Percentiles rank a stretch among this genome's conserved stretches.
phyloP scores from a whole-genome alignment of 2,888 invertebrate genomes.

The Himalopsyche tibetana region DNA sequence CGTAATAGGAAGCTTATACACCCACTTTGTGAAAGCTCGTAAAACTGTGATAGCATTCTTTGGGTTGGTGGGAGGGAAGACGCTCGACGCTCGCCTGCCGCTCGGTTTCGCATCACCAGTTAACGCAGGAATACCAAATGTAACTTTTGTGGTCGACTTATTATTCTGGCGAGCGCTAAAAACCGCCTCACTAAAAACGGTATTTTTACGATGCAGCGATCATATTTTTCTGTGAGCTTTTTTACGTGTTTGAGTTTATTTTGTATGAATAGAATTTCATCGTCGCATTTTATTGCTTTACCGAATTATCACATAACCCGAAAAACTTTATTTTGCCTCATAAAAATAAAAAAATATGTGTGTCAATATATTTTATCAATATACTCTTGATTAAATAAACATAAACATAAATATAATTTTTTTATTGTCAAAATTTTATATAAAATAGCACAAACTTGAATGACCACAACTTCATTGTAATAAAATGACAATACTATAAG shows the following conservation, averaged over 20 bases:
- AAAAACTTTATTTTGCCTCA: background rate
- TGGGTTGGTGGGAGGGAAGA: background rate
- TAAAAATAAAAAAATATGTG: background rate
- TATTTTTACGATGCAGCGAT: constrained; percentile 27
- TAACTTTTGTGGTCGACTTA: background rate
- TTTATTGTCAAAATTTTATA: too few relatives aligned
- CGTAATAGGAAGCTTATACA: constrained; percentile 17
- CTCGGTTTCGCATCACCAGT: background rate
- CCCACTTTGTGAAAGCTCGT: constrained; percentile 9
- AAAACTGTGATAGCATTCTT: constrained; percentile 10
- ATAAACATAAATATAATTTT: too few relatives aligned
- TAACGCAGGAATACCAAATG: background rate
- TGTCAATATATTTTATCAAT: too few relatives aligned
- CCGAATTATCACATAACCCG: background rate
- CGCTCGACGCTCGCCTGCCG: background rate
- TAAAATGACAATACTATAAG: too few relatives aligned
- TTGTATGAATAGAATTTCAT: constrained; percentile 13
- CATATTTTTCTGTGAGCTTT: constrained; percentile 14
- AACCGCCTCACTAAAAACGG: constrained; percentile 1
- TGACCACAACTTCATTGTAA: too few relatives aligned
- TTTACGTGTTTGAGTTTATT: constrained; percentile 13
- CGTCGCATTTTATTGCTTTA: background rate
- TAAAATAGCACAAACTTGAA: too few relatives aligned
- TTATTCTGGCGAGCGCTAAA: constrained; percentile 17
- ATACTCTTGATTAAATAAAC: too few relatives aligned